phyloP scores from a whole-genome alignment of 2,113 vertebrate species.

The Tinamus guttatus region DNA sequence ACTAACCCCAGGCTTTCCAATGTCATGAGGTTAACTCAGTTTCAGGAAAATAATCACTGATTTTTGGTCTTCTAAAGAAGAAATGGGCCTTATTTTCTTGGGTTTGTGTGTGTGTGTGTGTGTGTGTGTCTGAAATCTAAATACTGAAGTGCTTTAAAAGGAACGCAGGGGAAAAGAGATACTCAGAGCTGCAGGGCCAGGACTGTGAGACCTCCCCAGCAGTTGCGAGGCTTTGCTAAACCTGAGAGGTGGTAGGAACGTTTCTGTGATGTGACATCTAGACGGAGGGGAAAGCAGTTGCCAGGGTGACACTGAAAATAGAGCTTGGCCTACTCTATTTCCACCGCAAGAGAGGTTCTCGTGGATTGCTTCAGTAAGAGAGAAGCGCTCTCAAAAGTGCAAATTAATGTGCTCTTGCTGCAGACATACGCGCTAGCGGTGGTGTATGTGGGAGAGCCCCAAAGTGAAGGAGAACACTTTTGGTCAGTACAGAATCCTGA shows the following conservation, averaged over 20 bases:
- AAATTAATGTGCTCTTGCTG: not conserved
- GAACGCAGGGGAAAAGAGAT: not conserved
- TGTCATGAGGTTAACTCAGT: not conserved
- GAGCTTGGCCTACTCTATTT: not conserved
- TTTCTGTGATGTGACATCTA: slow-evolving; percentile 33
- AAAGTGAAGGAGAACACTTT: not conserved
- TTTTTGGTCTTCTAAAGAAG: not conserved
- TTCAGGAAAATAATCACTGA: not conserved
- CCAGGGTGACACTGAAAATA: slow-evolving; percentile 39
- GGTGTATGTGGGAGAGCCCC: not conserved
- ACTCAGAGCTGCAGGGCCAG: not conserved
- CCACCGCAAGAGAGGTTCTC: not conserved
- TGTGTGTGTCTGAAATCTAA: not conserved
- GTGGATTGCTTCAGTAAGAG: not conserved
- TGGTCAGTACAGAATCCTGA: not conserved
- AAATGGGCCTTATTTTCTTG: not conserved
- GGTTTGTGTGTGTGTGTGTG: not conserved
- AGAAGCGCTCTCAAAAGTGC: rapidly evolving
- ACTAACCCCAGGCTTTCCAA: not conserved
- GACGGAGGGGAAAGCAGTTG: not conserved
- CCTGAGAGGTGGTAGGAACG: not conserved
- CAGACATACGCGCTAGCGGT: not conserved
- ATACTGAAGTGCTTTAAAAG: not conserved
- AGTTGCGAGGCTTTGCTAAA: not conserved
- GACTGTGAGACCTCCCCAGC: not conserved